These are phyloP conservation scores for Stenodema calcarata DNA, from an alignment of 2,888 invertebrate genomes.

Conservation along the genomic window DNA sequence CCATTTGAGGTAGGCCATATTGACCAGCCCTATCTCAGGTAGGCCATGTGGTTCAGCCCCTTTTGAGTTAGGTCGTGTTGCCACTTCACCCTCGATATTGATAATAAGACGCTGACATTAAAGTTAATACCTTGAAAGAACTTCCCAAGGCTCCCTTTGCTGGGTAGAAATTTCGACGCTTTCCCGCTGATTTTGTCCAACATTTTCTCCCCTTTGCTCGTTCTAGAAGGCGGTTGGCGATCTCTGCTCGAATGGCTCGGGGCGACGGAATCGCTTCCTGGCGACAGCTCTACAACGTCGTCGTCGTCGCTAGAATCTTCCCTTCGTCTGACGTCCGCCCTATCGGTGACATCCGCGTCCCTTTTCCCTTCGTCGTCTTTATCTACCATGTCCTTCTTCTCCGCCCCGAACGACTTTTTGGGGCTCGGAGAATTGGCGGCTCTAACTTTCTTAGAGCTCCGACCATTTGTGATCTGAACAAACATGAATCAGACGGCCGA, in stretches of 20 bases:
- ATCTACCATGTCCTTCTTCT: neutral
- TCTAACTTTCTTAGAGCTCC: constrained; percentile 39
- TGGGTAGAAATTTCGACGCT: constrained; percentile 29
- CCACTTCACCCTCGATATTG: no score
- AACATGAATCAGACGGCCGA: constrained; percentile 46
- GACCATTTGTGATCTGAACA: constrained; percentile 52
- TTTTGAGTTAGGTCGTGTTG: no score
- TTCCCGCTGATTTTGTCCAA: constrained; percentile 45
- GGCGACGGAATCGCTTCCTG: constrained; percentile 22
- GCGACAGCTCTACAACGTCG: constrained; percentile 35
- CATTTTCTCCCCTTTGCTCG: constrained; percentile 10
- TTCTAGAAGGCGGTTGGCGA: neutral
- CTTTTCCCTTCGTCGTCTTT: neutral
- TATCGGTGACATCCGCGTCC: neutral
- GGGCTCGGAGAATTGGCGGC: constrained; percentile 33
- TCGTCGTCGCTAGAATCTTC: neutral
- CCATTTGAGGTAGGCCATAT: no score
- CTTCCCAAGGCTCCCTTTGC: constrained; percentile 27
- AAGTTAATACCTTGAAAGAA: constrained; percentile 17
- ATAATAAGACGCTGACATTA: no score
- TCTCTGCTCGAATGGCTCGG: neutral
- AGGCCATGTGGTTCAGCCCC: no score
- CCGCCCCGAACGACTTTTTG: constrained; percentile 17
- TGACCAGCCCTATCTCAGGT: no score
- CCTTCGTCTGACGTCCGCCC: neutral